Evolutionary conservation across 2,888 invertebrate species (phyloP), one percentile per base, ranked within the genome.

Genomic region (Leucoma salicis): DNA sequence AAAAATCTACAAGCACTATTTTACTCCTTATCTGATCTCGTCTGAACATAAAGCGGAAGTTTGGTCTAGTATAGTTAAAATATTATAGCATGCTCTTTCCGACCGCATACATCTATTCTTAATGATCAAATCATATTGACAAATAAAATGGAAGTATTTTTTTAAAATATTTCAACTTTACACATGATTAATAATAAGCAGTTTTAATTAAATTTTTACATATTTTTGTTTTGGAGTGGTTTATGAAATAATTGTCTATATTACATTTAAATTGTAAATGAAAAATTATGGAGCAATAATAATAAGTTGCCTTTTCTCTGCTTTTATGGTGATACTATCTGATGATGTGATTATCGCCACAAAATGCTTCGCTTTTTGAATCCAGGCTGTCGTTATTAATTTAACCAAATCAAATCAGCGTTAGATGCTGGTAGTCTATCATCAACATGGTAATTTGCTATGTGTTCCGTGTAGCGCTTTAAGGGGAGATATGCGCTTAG

Each of bases 141-240:
- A 81, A 72, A 72, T 71, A 82, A 82, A 85, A 76, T 65, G 76
- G 82, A 83, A 86, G n/a, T 88, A 88, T 89, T 89, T 88, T 88
- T 82, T 82, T 84, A 83, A 77, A 63, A 29, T 29, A 83, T 86
- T 86, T 85, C 79, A 83, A 74, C 74, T 87, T 84, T 86, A 86
- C 82, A 75, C 56, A 54, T 70, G 67, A 74, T 70, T 70, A 70
- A 59, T 53, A 74, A 75, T 81, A 83, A 81, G 81, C 86, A 81
- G 80, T 78, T 82, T 83, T 85, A 72, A 78, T 84, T 82, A 83
- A 70, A 78, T 60, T 71, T 79, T 78, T 85, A 84, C 81, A 75
- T 69, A 66, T 74, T 70, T 66, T 85, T 68, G 66, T 83, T 86
- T 85, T 82, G 78, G 79, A 83, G 76, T 76, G 77, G 70, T 81